Evolutionary conservation across 2,888 invertebrate species (phyloP).

Genomic region (Drosophila planitibia): DNA sequence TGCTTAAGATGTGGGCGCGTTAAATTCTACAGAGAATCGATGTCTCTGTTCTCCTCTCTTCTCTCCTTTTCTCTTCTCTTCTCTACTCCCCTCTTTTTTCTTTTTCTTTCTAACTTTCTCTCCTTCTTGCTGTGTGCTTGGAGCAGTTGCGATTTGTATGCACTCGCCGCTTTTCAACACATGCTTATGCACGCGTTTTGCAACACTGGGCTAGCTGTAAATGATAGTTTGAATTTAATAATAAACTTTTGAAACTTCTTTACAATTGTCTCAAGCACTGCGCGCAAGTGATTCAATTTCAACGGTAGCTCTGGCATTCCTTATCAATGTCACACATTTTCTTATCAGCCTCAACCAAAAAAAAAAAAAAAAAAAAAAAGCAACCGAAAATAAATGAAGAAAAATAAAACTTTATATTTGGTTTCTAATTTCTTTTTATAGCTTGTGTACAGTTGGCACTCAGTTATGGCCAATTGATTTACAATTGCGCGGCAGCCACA

Average conservation of each 20-base stretch:
- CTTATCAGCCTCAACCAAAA: slow-evolving; percentile 55
- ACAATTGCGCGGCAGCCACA: slow-evolving; percentile 52
- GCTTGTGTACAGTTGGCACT: slow-evolving; percentile 60
- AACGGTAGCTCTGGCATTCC: slow-evolving; percentile 61
- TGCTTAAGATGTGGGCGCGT: slow-evolving; percentile 63
- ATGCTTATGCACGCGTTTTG: slow-evolving; percentile 43
- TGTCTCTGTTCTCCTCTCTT: slow-evolving; percentile 25
- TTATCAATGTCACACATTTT: slow-evolving; percentile 63
- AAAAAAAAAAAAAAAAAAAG: not conserved
- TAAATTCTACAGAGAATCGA: slow-evolving; percentile 50
- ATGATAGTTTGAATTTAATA: slow-evolving; percentile 51
- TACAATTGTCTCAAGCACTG: slow-evolving; percentile 36
- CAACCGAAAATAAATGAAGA: not conserved
- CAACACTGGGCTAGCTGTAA: slow-evolving; percentile 68
- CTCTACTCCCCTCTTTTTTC: not conserved
- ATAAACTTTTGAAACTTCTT: slow-evolving; percentile 13
- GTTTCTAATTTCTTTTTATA: slow-evolving; percentile 54
- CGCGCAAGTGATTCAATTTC: slow-evolving; percentile 61
- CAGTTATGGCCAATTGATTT: slow-evolving; percentile 54
- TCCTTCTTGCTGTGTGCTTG: not conserved
- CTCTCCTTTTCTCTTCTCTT: not conserved
- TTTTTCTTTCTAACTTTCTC: not conserved
- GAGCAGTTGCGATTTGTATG: slow-evolving; percentile 3
- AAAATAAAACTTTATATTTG: slow-evolving; percentile 29
- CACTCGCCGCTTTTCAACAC: slow-evolving; percentile 41